Evolutionary conservation across 1,140 invertebrate genomes (phyloP).

Genomic region (Geopemphigus sp.): DNA sequence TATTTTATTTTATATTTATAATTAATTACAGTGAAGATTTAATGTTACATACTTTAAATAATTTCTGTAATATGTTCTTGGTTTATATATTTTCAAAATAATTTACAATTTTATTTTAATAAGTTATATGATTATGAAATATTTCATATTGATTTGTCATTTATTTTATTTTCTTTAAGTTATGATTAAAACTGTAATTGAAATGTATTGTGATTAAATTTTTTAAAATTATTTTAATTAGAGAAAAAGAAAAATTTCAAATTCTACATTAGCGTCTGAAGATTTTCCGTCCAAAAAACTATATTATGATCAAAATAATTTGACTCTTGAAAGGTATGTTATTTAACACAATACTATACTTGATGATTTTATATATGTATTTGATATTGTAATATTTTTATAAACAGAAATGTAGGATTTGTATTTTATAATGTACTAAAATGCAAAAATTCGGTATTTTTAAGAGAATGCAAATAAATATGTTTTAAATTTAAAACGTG

Average conservation of each 20-base stretch:
- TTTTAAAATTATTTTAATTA: not conserved
- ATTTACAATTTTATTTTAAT: not conserved
- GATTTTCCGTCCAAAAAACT: constrained; percentile 48
- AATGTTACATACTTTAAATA: too few relatives aligned
- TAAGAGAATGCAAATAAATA: too few relatives aligned
- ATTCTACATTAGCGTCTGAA: constrained; percentile 43
- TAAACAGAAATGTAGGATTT: too few relatives aligned
- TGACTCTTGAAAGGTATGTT: constrained; percentile 40
- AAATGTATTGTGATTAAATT: not conserved
- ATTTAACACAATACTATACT: not conserved
- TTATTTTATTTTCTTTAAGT: not conserved
- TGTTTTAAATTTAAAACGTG: too few relatives aligned
- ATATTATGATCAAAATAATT: constrained; percentile 49
- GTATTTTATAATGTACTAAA: too few relatives aligned
- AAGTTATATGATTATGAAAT: not conserved
- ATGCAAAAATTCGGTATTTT: too few relatives aligned
- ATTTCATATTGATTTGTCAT: not conserved
- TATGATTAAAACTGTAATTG: not conserved
- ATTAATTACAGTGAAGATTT: too few relatives aligned
- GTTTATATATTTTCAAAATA: not conserved
- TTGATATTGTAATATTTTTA: too few relatives aligned
- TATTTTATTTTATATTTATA: too few relatives aligned
- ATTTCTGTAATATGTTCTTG: not conserved
- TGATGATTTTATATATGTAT: not conserved
- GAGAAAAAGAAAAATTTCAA: constrained; percentile 48